Evolutionary conservation across 2,113 vertebrate species (phyloP).

Genomic region (Pipa parva): DNA sequence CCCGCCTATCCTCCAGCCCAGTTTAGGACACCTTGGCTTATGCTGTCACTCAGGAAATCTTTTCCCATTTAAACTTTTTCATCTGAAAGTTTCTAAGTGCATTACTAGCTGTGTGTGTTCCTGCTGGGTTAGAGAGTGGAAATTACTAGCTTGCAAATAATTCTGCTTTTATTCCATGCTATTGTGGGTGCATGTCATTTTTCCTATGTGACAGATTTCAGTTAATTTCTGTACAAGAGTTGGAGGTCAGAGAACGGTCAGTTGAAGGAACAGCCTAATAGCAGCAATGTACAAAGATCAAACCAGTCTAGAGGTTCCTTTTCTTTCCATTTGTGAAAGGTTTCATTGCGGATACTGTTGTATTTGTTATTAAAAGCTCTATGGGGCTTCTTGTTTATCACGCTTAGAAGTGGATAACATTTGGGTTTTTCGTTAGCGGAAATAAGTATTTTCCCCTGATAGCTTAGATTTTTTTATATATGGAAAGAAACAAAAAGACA

Average conservation of each 20-base stretch:
- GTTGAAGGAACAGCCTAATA: not conserved
- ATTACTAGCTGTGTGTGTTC: not conserved
- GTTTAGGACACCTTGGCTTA: not conserved
- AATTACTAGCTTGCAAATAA: not conserved
- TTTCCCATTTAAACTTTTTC: not conserved
- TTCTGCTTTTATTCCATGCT: conserved; percentile 3
- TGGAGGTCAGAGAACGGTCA: conserved; percentile 3
- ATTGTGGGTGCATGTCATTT: not conserved
- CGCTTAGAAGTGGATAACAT: not conserved
- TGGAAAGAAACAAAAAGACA: too few relatives aligned
- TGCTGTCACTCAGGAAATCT: not conserved
- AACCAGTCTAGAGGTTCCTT: not conserved
- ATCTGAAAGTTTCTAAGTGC: not conserved
- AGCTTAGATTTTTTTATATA: too few relatives aligned
- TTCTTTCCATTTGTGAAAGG: not conserved
- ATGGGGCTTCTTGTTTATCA: not conserved
- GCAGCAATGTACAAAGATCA: not conserved
- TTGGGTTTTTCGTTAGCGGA: not conserved
- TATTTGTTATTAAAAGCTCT: too few relatives aligned
- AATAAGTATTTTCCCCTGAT: not conserved
- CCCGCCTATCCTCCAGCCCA: not conserved
- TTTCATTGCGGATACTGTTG: too few relatives aligned
- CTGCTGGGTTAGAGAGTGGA: not conserved
- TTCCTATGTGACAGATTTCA: conserved; percentile 8
- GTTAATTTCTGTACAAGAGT: conserved; percentile 6